phyloP scores from a whole-genome alignment of 2,797 vertebrate genomes.

The Sebastes steindachneri region DNA sequence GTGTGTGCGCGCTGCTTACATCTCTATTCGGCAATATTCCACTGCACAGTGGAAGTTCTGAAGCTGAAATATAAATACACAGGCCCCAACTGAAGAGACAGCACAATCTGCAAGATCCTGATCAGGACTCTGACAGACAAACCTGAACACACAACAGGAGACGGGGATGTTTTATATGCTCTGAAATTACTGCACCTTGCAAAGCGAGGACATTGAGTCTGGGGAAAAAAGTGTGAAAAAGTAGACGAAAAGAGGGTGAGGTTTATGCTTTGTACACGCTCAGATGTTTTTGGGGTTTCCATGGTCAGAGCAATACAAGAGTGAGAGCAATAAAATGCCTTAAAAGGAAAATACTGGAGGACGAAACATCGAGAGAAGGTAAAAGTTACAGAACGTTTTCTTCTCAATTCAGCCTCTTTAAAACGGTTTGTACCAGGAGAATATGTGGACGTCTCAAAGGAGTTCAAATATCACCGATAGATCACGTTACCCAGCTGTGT shows the following conservation, averaged over 20 bases:
- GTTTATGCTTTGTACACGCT: conserved; percentile 4
- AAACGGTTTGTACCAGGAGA: neutral
- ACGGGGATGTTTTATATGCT: neutral
- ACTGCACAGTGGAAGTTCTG: neutral
- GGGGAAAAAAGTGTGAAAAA: neutral
- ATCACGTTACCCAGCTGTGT: neutral
- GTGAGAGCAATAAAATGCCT: conserved; percentile 15
- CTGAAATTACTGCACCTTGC: neutral
- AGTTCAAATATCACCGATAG: neutral
- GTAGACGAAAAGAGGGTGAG: neutral
- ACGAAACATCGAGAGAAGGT: neutral
- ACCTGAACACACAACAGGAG: neutral
- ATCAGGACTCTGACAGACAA: neutral
- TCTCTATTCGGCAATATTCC: conserved; percentile 11
- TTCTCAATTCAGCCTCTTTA: neutral
- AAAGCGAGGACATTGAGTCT: neutral
- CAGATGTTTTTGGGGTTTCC: conserved; percentile 39
- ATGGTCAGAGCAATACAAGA: conserved; percentile 33
- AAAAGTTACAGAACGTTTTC: neutral
- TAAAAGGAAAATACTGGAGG: conserved; percentile 35
- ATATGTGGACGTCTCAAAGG: neutral
- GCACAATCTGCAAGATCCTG: neutral
- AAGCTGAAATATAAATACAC: neutral
- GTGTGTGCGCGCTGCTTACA: neutral
- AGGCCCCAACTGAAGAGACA: neutral